Percentiles rank a stretch among this genome's conserved stretches.
Evolutionary conservation across 2,888 invertebrate species (phyloP).

Genomic region (Drosophila greeni): DNA sequence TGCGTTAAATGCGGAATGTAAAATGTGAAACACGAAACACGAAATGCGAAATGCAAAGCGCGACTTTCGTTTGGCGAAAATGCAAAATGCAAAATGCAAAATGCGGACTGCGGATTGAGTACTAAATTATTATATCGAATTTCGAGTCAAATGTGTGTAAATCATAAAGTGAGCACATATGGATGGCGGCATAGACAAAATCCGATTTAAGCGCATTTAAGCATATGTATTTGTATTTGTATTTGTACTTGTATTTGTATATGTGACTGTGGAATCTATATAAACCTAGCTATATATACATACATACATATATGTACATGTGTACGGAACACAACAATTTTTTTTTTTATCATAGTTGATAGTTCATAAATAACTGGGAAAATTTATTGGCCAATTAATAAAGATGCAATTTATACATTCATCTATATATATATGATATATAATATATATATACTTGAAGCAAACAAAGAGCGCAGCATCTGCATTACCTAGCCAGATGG

Average conservation of each 20-base stretch:
- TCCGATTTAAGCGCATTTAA: conserved; percentile 42
- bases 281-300: conserved; percentile 16
- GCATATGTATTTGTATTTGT: conserved; percentile 32
- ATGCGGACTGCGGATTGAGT: conserved; percentile 38
- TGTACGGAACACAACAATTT: conserved; percentile 8
- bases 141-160: conserved; percentile 65
- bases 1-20: conserved; percentile 47
- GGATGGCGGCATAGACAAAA: conserved; percentile 36
- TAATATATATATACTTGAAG: conserved; percentile 7
- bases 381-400: conserved; percentile 67
- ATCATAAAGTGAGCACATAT: conserved; percentile 53
- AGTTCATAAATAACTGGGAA: conserved; percentile 54
- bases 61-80: conserved; percentile 34
- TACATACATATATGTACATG: conserved; percentile 7
- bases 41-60: conserved; percentile 15
- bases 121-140: conserved; percentile 62
- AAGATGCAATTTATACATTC: conserved; percentile 56
- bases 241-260: conserved; percentile 28
- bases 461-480: conserved; percentile 44
- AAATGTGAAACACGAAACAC: conserved; percentile 26
- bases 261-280: conserved; percentile 29
- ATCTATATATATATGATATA: conserved; percentile 15
- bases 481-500: conserved; percentile 57
- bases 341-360: conserved; percentile 46
- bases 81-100: conserved; percentile 39